phyloP scores from a whole-genome alignment of 2,888 invertebrate genomes.

The Synanthedon formicaeformis region DNA sequence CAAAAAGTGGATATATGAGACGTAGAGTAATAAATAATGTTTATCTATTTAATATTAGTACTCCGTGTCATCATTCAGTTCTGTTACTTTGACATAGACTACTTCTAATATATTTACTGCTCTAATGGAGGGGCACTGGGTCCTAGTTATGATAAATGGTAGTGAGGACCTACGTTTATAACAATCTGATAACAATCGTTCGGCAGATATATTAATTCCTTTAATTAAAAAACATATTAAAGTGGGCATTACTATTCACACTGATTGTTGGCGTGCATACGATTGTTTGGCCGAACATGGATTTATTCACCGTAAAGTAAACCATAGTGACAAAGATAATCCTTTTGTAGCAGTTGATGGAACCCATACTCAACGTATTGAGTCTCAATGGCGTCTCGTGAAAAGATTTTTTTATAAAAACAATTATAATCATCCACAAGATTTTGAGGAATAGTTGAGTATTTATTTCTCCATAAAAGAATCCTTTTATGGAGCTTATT shows the following conservation, averaged over 20 bases:
- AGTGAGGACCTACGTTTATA: slow-evolving; percentile 16
- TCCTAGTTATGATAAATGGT: slow-evolving; percentile 15
- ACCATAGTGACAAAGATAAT: neutral
- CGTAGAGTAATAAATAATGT: no score
- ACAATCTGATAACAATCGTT: slow-evolving; percentile 15
- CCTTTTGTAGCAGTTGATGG: neutral
- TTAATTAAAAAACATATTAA: slow-evolving; percentile 15
- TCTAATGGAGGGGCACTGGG: slow-evolving; percentile 9
- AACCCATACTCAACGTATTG: neutral
- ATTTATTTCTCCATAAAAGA: neutral
- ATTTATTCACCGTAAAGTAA: neutral
- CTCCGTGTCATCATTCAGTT: no score
- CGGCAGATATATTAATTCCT: slow-evolving; percentile 13
- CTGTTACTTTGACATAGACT: no score
- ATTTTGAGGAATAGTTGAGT: neutral
- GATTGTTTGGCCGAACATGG: neutral
- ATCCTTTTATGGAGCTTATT: neutral
- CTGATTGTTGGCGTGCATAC: slow-evolving; percentile 10
- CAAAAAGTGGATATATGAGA: no score
- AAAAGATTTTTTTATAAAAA: neutral
- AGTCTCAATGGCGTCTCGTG: neutral
- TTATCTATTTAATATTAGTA: no score
- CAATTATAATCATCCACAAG: neutral
- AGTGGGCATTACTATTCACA: slow-evolving; percentile 11
- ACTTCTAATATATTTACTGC: no score